Conservation (phyloP, 1,140 invertebrate species). For the Bicyclus anynana region DNA sequence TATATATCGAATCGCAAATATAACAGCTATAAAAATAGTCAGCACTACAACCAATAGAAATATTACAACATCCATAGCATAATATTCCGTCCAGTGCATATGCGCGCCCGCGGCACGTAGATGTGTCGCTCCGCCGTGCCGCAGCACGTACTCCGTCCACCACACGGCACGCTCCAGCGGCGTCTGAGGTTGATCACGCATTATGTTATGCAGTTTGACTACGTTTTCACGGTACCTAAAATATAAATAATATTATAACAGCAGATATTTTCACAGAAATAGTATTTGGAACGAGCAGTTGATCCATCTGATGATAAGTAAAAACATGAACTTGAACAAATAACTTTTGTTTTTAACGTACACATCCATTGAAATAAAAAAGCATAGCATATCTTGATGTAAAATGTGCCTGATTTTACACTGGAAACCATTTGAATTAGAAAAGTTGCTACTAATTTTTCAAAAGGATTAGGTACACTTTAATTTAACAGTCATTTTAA, state of each 20-base stretch:
- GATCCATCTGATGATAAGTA: too few species aligned
- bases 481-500: too few species aligned
- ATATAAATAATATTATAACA: background rate
- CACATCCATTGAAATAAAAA: too few species aligned
- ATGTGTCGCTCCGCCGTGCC: conserved; percentile 22
- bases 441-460: too few species aligned
- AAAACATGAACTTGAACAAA: too few species aligned
- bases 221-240: conserved; percentile 27
- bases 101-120: conserved; percentile 5
- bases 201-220: conserved; percentile 15
- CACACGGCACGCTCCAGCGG: conserved; percentile 19
- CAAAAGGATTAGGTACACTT: too few species aligned
- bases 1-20: background rate
- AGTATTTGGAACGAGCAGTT: background rate
- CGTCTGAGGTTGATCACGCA: conserved; percentile 24
- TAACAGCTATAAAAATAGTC: background rate
- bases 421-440: too few species aligned
- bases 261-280: background rate
- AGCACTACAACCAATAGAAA: background rate
- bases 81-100: conserved; percentile 1
- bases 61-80: background rate
- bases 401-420: too few species aligned
- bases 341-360: too few species aligned
- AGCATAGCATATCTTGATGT: too few species aligned
- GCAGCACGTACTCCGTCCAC: conserved; percentile 29